Base-by-base conservation (phyloP, 2,113 vertebrate genomes). In the Morone saxatilis region DNA sequence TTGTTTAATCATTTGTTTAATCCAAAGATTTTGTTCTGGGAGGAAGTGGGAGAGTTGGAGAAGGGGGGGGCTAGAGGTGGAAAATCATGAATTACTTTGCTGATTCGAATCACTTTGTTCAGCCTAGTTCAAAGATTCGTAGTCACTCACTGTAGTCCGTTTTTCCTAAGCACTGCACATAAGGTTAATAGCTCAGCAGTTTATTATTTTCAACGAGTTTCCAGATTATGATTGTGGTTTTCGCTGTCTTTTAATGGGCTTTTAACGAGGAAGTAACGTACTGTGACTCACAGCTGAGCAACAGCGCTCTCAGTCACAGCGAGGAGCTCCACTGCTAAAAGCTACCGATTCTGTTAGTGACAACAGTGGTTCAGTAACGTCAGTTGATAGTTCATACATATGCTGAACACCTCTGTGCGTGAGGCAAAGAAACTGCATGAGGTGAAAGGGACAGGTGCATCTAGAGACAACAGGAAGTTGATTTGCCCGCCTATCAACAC, bases 391-490 rank as follows among this genome's bases (percentile, higher is more conserved):
- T 50, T 17, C 7, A 9, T 47, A 36, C 48, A 17, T 10, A 14
- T 22, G 4, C 48, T 31, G 36, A 67, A n/a, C 74, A 31, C 16
- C 11, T 77, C 41, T 59, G 31, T 31, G 5, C 6, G 11, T 20
- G 63, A 70, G 66, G 54, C 48, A 20, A 31, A 61, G 65, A 62
- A 47, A 12, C 66, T 4, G 17, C 45, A 22, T 25, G 47, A 43
- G 38, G 0, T 47, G 54, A 65, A 53, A 31, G 59, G 47, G 65
- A 81, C 71, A 84, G 65, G 57, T 86, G 83, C 61, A 54, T 51
- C 51, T 53, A 66, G 56, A 61, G 71, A 68, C 54, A 73, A 78
- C 54, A n/a, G 19, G 51, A 75, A 67, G 65, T 66, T 60, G 54
- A 74, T 63, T 68, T 71, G 38, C 63, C 48, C 48, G 17, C 48